These are phyloP conservation scores for Baccha elongata DNA, from an alignment of 2,888 invertebrate species.

Conservation along the genomic window DNA sequence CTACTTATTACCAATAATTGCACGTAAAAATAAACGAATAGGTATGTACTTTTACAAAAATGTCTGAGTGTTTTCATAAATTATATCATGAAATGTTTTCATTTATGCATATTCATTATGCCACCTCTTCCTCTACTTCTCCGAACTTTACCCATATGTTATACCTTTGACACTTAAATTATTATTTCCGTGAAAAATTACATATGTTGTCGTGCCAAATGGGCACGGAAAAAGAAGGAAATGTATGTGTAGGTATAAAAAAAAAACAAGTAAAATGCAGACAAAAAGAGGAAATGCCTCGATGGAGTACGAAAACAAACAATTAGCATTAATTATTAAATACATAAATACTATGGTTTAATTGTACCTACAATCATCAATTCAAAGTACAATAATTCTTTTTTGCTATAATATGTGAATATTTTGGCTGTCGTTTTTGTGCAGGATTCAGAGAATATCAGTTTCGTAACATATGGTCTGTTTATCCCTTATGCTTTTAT, in stretches of 20 bases:
- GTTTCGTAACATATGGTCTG: slow-evolving; percentile 13
- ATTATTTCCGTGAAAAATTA: slow-evolving; percentile 59
- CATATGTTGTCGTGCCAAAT: slow-evolving; percentile 36
- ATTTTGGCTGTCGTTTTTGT: slow-evolving; percentile 31
- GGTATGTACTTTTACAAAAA: background rate
- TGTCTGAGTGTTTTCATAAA: slow-evolving; percentile 20
- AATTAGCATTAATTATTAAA: slow-evolving; percentile 71
- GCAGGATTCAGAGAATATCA: background rate
- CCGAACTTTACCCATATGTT: slow-evolving; percentile 1
- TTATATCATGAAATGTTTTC: background rate
- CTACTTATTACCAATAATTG: too few relatives aligned
- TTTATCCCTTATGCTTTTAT: slow-evolving; percentile 39
- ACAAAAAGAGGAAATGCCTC: slow-evolving; percentile 3
- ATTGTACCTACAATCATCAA: slow-evolving; percentile 69
- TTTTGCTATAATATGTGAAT: slow-evolving; percentile 2
- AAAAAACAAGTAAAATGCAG: background rate
- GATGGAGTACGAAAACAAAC: slow-evolving; percentile 48
- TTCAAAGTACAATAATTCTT: slow-evolving; percentile 67
- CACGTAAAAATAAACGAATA: too few relatives aligned
- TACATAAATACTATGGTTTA: slow-evolving; percentile 60
- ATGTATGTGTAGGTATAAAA: too few relatives aligned
- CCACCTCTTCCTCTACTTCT: background rate
- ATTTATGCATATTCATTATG: background rate
- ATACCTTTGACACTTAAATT: slow-evolving; percentile 42
- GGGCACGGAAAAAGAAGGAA: background rate